Evolutionary conservation across 2,888 invertebrate species (phyloP).

Genomic region (Protula sp.): DNA sequence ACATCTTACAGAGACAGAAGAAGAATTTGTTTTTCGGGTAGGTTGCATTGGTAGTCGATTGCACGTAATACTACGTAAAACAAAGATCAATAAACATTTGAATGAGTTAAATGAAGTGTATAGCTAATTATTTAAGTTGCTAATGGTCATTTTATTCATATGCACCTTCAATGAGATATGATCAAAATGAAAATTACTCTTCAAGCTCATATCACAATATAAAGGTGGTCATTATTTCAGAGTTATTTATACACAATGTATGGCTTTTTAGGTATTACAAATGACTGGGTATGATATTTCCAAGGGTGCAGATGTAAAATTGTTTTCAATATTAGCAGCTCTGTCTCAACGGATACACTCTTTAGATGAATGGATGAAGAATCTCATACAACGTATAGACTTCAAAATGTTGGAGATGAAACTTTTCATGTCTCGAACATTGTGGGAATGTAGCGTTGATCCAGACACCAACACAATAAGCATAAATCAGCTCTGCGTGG

Average conservation of each 20-base stretch:
- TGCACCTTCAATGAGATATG: too few relatives aligned
- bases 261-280: conserved; percentile 44
- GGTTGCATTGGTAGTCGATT: background rate
- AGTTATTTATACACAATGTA: too few relatives aligned
- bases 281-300: conserved; percentile 40
- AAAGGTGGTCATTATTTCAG: too few relatives aligned
- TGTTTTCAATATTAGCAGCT: conserved; percentile 47
- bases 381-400: conserved; percentile 39
- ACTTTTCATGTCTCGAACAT: background rate
- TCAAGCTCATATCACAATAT: too few relatives aligned
- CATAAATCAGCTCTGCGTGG: conserved; percentile 43
- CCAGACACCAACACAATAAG: conserved; percentile 40
- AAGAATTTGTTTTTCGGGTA: conserved; percentile 42
- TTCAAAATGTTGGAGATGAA: conserved; percentile 23
- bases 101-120: too few relatives aligned
- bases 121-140: too few relatives aligned
- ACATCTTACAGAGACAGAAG: conserved; percentile 35
- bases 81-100: too few relatives aligned
- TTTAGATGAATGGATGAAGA: conserved; percentile 46
- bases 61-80: too few relatives aligned
- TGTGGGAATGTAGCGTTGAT: conserved; percentile 50
- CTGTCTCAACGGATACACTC: conserved; percentile 43
- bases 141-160: too few relatives aligned
- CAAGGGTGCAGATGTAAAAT: conserved; percentile 43
- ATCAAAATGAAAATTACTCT: too few relatives aligned